Base-by-base conservation (phyloP, 2,797 vertebrate species). In the Ptychobarbus kaznakovi region DNA sequence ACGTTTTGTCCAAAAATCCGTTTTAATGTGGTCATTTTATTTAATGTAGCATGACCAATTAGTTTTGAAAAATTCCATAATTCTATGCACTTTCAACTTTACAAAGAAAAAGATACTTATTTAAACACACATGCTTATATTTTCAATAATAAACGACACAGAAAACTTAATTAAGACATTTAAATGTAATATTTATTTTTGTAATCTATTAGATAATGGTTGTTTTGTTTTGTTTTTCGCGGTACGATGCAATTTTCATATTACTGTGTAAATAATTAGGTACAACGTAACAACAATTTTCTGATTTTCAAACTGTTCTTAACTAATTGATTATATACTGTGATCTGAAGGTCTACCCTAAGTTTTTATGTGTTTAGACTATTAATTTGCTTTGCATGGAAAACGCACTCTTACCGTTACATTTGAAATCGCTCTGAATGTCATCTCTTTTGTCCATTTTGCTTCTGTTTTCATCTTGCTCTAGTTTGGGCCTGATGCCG, bases 391-490 rank as follows among this genome's bases (percentile, higher is more conserved):
- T 69, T 20, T 84, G 32, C 32, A 32, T 4, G 28, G 42, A 73
- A 81, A 79, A 75, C 15, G 28, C 12, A 20, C 32, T 44, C 97
- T 96, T 94, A 99, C 98, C 97, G 93, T 98, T 98, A 92, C 97
- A 98, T 95, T 99, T 99, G 90, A 97, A 93, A 89, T 99, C 97
- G 86, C 93, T 93, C 53, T 97, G 97, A 78, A 96, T 89, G 51
- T 98, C 97, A 70, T 99, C 98, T 89, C 97, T 95, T 89, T 96
- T 97, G 91, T 98, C 97, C 86, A 96, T 93, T 94, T 98, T 99
- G 93, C 94, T 92, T 87, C 97, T 97, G 93, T 93, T 91, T 69
- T 99, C 98, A 73, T 99, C 98, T 86, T 97, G 97, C 90, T 99
- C 97, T 87, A 97, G 91, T 90, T 99, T 99, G 90, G 97, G 97